Evolutionary conservation across 2,888 invertebrate species (phyloP).

Genomic region (Spisula subtruncata): DNA sequence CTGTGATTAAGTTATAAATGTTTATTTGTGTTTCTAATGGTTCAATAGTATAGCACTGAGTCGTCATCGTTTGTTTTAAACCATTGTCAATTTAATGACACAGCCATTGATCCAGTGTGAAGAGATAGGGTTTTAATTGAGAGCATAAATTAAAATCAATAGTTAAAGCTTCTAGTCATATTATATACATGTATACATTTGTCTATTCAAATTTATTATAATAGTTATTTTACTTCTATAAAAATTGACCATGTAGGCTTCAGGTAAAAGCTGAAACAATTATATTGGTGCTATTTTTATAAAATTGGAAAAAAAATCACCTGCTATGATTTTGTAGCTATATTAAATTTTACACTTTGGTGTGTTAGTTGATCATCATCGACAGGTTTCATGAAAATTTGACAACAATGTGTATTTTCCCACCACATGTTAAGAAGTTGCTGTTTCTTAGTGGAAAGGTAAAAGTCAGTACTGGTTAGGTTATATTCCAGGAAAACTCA

Average conservation of each 20-base stretch:
- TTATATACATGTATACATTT: neutral
- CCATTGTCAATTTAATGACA: neutral
- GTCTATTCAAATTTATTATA: neutral
- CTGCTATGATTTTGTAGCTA: no score
- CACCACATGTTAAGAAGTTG: no score
- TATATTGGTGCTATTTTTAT: no score
- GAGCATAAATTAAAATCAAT: neutral
- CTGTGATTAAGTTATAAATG: neutral
- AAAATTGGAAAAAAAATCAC: no score
- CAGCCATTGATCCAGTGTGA: neutral
- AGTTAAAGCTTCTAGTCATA: neutral
- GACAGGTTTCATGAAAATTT: no score
- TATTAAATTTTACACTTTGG: no score
- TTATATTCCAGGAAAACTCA: no score
- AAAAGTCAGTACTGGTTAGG: no score
- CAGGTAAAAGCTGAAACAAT: no score
- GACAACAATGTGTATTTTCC: no score
- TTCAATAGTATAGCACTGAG: neutral
- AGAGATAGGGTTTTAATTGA: neutral
- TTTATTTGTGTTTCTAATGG: neutral
- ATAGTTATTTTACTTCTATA: neutral
- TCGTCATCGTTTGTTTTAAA: neutral
- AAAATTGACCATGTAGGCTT: neutral
- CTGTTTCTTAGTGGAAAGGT: no score
- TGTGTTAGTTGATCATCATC: no score